Base-by-base conservation (phyloP, 2,113 vertebrate genomes). In the Marmota flaviventris region DNA sequence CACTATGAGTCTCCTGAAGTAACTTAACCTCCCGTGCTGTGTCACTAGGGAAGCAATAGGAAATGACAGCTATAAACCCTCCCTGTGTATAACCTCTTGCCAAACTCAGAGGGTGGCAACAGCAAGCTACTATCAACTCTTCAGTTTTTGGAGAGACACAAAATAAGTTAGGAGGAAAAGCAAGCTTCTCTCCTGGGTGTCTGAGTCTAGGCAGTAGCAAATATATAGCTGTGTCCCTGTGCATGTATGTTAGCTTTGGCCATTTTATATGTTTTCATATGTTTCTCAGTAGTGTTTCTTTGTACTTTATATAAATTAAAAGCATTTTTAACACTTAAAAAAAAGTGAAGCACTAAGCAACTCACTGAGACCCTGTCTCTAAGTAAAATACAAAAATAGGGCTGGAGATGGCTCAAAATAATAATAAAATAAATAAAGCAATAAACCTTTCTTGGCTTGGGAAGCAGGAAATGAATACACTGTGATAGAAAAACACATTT, bases 31-130 rank as follows among this genome's bases (percentile, higher is more conserved):
- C 45, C 63, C 78, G 45, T 20, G 4, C 88, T 91, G 85, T 61
- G 96, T 92, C 86, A 72, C 92, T 90, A 72, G 94, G 88, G 91
- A 95, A 95, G 48, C 92, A 69, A 72, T 91, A 92, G 96, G 93
- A 94, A 97, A 22, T 67, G 95, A 97, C 97, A 86, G 39, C 39
- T 58, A 32, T 93, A 87, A 91, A 94, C 97, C 95, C 94, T 63
- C 83, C 94, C 42, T 39, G 18, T 85, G 17, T 95, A 48, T 95
- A 97, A 97, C 98, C 97, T 97, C 81, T 48, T 72, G 29, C 85
- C 81, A 53, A 61, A 89, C 92, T 73, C 84, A 34, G 86, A 53
- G 9, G 82, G 87, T 45, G 0, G 45, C 25, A 42, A 89, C 92
- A 79, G 24, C 48, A 18, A 13, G 10, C 56, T 97, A 24, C 95